These are phyloP conservation scores for Sebastes hubbsi DNA, from an alignment of 2,797 vertebrate genomes.

Conservation along the genomic window DNA sequence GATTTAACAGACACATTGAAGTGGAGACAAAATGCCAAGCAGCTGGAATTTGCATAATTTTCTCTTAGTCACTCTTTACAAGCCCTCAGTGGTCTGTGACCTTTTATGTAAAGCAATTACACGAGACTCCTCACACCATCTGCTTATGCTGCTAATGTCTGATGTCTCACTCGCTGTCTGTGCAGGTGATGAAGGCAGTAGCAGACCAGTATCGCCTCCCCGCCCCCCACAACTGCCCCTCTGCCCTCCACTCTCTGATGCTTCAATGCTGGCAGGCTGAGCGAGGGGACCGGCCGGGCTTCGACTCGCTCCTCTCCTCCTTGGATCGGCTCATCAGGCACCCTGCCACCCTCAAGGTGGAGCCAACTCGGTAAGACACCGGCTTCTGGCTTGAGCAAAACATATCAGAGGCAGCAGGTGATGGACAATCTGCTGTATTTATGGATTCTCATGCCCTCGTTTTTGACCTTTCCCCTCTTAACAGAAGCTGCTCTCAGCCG, in stretches of 20 bases:
- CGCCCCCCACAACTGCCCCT: constrained; percentile 91
- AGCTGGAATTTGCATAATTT: constrained; percentile 46
- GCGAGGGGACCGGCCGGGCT: constrained; percentile 86
- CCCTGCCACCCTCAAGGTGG: constrained; percentile 83
- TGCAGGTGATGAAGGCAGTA: constrained; percentile 95
- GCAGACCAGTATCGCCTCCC: constrained; percentile 94
- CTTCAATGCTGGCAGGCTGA: constrained; percentile 94
- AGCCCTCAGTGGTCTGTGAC: constrained; percentile 40
- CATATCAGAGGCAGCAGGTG: constrained; percentile 5
- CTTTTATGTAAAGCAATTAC: constrained; percentile 46
- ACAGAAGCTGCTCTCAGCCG: constrained; percentile 83
- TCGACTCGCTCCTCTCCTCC: constrained; percentile 90
- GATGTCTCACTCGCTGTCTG: not conserved
- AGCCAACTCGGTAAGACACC: constrained; percentile 78
- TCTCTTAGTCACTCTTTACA: constrained; percentile 26
- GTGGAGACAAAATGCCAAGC: constrained; percentile 47
- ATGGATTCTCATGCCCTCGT: not conserved
- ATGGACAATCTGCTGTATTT: not conserved
- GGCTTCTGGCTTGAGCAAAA: constrained; percentile 8
- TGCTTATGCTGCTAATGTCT: constrained; percentile 15
- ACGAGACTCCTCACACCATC: constrained; percentile 21
- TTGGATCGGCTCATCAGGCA: constrained; percentile 86
- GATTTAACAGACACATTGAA: constrained; percentile 35
- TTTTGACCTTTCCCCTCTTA: constrained; percentile 21
- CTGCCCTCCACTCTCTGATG: constrained; percentile 95